Evolutionary conservation across 2,113 vertebrate genomes (phyloP), one percentile per base, ranked within the genome.

Genomic region (Baryphthengus martii): DNA sequence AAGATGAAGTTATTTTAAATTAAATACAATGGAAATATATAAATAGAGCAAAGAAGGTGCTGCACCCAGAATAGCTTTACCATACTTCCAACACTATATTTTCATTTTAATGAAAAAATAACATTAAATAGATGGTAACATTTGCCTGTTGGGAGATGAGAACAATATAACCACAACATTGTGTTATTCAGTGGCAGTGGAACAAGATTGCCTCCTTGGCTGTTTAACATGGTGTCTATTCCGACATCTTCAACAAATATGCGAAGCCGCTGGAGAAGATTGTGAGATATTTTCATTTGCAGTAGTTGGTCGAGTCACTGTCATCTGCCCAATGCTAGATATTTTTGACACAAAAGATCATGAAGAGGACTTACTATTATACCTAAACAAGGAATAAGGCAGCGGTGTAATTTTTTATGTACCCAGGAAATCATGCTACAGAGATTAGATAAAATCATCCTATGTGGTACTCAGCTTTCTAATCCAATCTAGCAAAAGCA

Each of bases 41-140:
- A 94, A 95, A 96, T 85, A 89, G 16, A 91, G 56, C 31, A 88
- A 93, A 93, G 85, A 74, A 86, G 29, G 26, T 6, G 0, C 35
- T 44, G 55, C 2, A 1, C 55, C 35, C 71, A 71, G 83, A 96
- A 94, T 67, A 86, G 55, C 42, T 88, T 77, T 80, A 58, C 85
- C 85, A 52, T 47, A 88, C 17, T 83, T 90, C n/a, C 63, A 91
- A 85, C 94, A 55, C 77, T 80, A 85, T 20, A 93, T 95, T 95
- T 96, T 96, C 78, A 93, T 87, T 89, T 92, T 95, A 95, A 95
- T 85, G 56, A 87, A 95, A 96, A 93, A 95, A 61, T 91, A 91
- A 53, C 39, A 59, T 80, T 80, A 91, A 86, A 77, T 70, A 83
- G 42, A 83, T 2, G 10, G 49, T 23, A 91, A 66, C 14, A 44